Percentiles rank a stretch among this genome's conserved stretches.
Conservation (phyloP, 2,888 invertebrate species). For the Ichneumon xanthorius region DNA sequence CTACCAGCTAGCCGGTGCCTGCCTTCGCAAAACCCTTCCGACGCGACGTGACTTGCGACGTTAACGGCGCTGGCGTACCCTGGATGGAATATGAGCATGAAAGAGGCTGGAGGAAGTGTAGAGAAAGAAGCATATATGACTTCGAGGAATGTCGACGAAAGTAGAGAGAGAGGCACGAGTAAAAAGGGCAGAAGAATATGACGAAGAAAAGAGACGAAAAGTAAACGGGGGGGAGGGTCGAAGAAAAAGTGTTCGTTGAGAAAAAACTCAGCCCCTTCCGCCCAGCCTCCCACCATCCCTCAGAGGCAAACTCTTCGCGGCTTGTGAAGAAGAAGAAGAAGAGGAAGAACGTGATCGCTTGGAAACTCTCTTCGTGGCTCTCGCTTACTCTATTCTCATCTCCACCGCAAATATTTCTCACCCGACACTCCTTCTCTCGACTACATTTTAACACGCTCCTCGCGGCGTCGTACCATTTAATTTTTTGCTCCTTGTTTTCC, state of each 20-base stretch:
- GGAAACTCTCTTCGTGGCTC: constrained; percentile 18
- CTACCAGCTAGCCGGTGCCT: background rate
- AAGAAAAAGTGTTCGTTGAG: constrained; percentile 17
- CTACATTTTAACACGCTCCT: constrained; percentile 27
- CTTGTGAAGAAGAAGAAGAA: constrained; percentile 48
- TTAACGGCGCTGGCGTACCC: constrained; percentile 73
- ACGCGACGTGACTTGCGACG: constrained; percentile 82
- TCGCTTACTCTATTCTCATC: constrained; percentile 42
- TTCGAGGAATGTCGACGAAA: constrained; percentile 19
- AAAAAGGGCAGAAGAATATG: constrained; percentile 58
- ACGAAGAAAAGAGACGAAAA: constrained; percentile 14
- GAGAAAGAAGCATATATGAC: constrained; percentile 50
- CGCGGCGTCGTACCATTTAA: constrained; percentile 8
- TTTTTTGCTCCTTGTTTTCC: constrained; percentile 23
- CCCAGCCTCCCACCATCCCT: background rate
- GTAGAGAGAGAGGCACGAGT: constrained; percentile 55
- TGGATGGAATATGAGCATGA: constrained; percentile 68
- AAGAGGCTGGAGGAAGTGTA: constrained; percentile 61
- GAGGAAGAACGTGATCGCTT: constrained; percentile 48
- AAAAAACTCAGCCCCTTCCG: background rate
- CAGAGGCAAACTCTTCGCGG: constrained; percentile 24
- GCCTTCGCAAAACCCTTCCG: constrained; percentile 80
- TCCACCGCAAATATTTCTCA: constrained; percentile 45
- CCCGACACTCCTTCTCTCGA: constrained; percentile 30
- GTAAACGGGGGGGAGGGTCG: background rate